These are phyloP conservation scores for Delphinus delphis DNA, from an alignment of 2,113 vertebrate genomes.

Conservation along the genomic window DNA sequence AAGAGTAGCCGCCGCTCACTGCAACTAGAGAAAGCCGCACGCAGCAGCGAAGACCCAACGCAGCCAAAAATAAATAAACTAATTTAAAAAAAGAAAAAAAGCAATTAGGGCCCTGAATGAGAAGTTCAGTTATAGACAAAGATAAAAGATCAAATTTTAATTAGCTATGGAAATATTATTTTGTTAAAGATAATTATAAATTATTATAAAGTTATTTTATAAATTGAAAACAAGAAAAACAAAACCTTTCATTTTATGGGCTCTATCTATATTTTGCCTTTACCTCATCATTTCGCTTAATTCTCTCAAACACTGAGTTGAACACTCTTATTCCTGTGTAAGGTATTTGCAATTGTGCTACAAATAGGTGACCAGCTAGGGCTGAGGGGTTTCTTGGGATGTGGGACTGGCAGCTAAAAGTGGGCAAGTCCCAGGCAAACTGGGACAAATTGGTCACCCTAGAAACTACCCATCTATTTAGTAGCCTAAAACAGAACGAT, in stretches of 20 bases:
- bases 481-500: neutral
- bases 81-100: neutral
- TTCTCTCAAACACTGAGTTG: neutral
- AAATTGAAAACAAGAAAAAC: neutral
- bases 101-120: neutral
- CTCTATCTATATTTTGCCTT: neutral
- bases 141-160: neutral
- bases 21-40: too few relatives aligned
- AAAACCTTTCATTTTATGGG: neutral
- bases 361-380: neutral
- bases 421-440: neutral
- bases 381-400: neutral
- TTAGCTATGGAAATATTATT: conserved; percentile 13
- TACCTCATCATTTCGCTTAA: neutral
- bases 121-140: neutral
- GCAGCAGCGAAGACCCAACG: too few relatives aligned
- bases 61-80: too few relatives aligned
- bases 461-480: neutral
- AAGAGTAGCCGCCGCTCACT: too few relatives aligned
- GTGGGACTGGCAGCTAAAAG: neutral
- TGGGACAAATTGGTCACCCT: neutral
- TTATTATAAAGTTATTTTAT: neutral
- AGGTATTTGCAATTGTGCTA: neutral
- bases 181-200: neutral
- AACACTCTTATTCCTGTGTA: neutral